phyloP scores from a whole-genome alignment of 2,888 invertebrate species.

The Homarus gammarus region DNA sequence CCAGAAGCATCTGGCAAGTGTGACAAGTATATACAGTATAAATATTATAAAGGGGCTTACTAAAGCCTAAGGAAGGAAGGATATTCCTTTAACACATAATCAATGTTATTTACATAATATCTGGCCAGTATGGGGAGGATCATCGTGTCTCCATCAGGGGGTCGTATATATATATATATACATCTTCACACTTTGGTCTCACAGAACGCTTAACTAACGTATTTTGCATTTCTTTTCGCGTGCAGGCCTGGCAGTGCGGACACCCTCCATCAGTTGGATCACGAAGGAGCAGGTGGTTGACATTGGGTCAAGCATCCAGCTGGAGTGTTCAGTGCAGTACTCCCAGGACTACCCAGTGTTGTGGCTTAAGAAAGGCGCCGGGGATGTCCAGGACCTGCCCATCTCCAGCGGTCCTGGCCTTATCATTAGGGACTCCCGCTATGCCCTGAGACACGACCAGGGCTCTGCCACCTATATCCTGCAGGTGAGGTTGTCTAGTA shows the following conservation, averaged over 20 bases:
- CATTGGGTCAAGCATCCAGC: conserved; percentile 92
- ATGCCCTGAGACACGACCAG: conserved; percentile 88
- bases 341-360: conserved; percentile 92
- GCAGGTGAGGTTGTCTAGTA: conserved; percentile 62
- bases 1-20: too few species aligned
- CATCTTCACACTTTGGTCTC: too few species aligned
- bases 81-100: too few species aligned
- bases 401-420: conserved; percentile 90
- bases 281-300: conserved; percentile 95
- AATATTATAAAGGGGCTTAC: too few species aligned
- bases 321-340: conserved; percentile 93
- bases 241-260: conserved; percentile 82
- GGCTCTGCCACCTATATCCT: conserved; percentile 90
- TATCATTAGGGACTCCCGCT: conserved; percentile 91
- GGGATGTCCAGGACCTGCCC: conserved; percentile 86
- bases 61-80: too few species aligned
- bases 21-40: too few species aligned
- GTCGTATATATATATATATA: too few species aligned
- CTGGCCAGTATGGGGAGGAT: too few species aligned
- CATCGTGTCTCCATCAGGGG: too few species aligned
- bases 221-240: neutral
- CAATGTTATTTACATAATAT: too few species aligned
- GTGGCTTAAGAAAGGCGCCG: conserved; percentile 86
- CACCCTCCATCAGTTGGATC: conserved; percentile 84
- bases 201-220: too few species aligned